Conservation (phyloP, 2,888 invertebrate species). For the Seladonia tumulorum region DNA sequence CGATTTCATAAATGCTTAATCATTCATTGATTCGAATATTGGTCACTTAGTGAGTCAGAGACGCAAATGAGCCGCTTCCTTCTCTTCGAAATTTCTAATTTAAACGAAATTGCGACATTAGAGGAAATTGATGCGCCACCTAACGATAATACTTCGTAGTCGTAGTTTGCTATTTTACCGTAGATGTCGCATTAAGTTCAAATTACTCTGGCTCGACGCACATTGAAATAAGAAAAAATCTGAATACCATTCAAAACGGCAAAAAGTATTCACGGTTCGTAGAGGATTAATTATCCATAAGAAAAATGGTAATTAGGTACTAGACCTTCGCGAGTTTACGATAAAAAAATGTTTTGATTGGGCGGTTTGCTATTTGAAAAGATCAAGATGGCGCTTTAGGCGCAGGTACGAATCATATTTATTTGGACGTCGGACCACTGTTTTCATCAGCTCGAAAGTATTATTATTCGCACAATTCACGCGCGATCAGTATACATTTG, state of each 20-base stretch:
- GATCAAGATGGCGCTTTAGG: constrained; percentile 49
- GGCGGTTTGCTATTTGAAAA: constrained; percentile 21
- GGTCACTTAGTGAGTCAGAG: not conserved
- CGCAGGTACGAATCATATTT: not conserved
- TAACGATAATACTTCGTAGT: not conserved
- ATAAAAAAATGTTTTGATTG: not conserved
- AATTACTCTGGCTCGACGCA: not conserved
- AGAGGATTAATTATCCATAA: not conserved
- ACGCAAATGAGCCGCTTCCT: constrained; percentile 1
- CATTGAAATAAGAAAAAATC: not conserved
- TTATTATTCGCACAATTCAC: not conserved
- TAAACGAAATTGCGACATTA: not conserved
- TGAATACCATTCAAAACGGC: not conserved
- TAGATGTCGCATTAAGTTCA: not conserved
- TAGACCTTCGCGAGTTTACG: not conserved
- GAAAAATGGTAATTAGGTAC: not conserved
- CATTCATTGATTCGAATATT: not conserved
- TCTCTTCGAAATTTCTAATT: constrained; percentile 1
- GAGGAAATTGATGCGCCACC: not conserved
- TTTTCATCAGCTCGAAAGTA: constrained; percentile 3
- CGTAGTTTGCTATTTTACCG: not conserved
- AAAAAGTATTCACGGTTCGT: not conserved
- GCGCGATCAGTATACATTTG: not conserved
- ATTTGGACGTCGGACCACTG: not conserved
- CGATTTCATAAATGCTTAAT: not conserved